A percentile compares a stretch with the other conserved stretches of the same genome.
phyloP scores from a whole-genome alignment of 2,888 invertebrate genomes.

The Caenorhabditis zanzibari region DNA sequence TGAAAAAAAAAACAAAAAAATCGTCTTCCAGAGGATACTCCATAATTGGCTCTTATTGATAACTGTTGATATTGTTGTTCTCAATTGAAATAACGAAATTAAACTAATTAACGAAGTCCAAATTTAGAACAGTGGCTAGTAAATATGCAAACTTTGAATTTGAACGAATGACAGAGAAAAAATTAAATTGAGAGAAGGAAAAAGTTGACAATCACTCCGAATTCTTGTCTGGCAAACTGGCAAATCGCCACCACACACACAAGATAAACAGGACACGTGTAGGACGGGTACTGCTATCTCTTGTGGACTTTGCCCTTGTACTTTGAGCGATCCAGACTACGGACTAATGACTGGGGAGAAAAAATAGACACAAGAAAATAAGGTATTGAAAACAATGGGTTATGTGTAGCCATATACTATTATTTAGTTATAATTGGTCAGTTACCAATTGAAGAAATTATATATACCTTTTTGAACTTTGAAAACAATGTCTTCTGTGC shows the following conservation, averaged over 20 bases:
- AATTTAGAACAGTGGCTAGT: no score
- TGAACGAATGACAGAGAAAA: not conserved
- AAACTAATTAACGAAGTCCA: no score
- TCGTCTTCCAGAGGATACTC: not conserved
- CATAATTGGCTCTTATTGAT: no score
- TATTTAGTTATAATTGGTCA: no score
- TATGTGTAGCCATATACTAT: not conserved
- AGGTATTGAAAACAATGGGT: not conserved
- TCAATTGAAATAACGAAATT: no score
- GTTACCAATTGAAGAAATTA: no score
- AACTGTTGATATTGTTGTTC: no score
- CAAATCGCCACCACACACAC: conserved; percentile 16
- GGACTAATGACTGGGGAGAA: conserved; percentile 15
- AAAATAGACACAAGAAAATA: not conserved
- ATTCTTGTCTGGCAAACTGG: conserved; percentile 32
- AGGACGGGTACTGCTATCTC: conserved; percentile 38
- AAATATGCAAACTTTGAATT: no score
- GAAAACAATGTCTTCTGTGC: no score
- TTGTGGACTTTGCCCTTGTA: conserved; percentile 48
- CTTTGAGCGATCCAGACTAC: conserved; percentile 45
- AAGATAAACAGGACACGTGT: conserved; percentile 51
- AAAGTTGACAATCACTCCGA: conserved; percentile 7
- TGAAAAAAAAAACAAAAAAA: not conserved
- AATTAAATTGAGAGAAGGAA: not conserved
- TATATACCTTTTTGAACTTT: no score